Conservation (phyloP, 1,140 invertebrate species). For the Fopius arisanus region DNA sequence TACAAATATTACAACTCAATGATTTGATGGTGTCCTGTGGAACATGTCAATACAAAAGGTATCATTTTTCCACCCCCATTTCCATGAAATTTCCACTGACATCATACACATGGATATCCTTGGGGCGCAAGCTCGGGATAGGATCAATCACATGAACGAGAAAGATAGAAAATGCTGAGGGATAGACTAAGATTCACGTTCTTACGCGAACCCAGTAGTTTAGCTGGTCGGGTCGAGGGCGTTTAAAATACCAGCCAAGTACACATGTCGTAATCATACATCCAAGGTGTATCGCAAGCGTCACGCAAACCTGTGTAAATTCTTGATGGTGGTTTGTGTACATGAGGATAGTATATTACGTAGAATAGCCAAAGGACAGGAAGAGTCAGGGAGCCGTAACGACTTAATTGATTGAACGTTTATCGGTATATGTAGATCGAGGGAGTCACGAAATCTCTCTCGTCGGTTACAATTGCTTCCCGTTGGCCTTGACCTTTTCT, state of each 20-base stretch:
- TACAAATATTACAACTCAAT: slow-evolving; percentile 51
- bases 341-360: not conserved
- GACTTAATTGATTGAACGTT: slow-evolving; percentile 51
- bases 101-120: not conserved
- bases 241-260: slow-evolving; percentile 28
- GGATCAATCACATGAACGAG: not conserved
- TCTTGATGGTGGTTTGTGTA: not conserved
- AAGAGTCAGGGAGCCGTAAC: slow-evolving; percentile 42
- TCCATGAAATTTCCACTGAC: not conserved
- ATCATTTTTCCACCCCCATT: not conserved
- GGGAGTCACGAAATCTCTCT: slow-evolving; percentile 5
- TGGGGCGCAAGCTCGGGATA: not conserved
- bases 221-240: not conserved
- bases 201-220: not conserved
- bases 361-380: slow-evolving; percentile 32
- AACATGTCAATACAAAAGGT: not conserved
- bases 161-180: not conserved
- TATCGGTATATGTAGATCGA: slow-evolving; percentile 31
- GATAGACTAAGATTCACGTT: not conserved
- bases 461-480: slow-evolving; percentile 31
- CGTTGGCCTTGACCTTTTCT: slow-evolving; percentile 14
- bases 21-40: not conserved
- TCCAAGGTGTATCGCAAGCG: slow-evolving; percentile 46
- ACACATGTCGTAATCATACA: slow-evolving; percentile 50
- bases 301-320: slow-evolving; percentile 48